phyloP scores from a whole-genome alignment of 2,888 invertebrate genomes.

The Athalia cordata region DNA sequence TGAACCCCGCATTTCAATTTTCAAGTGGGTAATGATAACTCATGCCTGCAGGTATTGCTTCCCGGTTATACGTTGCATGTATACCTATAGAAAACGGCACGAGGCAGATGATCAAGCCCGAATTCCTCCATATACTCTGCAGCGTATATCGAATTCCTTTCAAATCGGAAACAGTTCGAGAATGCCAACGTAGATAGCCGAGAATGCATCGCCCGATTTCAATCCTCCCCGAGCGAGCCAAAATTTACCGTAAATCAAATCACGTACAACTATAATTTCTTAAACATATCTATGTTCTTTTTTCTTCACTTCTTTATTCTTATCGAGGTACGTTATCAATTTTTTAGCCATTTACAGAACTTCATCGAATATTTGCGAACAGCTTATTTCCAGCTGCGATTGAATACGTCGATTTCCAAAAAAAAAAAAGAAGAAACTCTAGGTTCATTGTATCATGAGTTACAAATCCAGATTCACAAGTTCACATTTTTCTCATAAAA shows the following conservation, averaged over 20 bases:
- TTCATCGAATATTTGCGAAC: no score
- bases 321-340: not conserved
- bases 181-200: conserved; percentile 19
- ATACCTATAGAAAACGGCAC: not conserved
- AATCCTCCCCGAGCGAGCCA: not conserved
- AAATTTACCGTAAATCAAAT: conserved; percentile 10
- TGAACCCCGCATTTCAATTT: not conserved
- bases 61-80: no score
- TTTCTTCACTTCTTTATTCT: not conserved
- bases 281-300: not conserved
- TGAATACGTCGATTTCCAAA: no score
- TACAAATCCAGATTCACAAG: no score
- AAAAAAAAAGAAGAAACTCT: no score
- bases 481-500: no score
- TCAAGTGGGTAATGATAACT: conserved; percentile 21
- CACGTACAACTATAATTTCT: not conserved
- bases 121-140: conserved; percentile 16
- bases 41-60: not conserved
- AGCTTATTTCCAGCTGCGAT: no score
- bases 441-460: no score
- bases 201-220: conserved; percentile 20
- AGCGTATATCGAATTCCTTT: conserved; percentile 21
- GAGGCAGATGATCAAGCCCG: not conserved
- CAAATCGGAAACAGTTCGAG: conserved; percentile 27
- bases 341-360: no score